Base-by-base conservation (phyloP, 1,140 invertebrate species). In the Amphibalanus amphitrite region DNA sequence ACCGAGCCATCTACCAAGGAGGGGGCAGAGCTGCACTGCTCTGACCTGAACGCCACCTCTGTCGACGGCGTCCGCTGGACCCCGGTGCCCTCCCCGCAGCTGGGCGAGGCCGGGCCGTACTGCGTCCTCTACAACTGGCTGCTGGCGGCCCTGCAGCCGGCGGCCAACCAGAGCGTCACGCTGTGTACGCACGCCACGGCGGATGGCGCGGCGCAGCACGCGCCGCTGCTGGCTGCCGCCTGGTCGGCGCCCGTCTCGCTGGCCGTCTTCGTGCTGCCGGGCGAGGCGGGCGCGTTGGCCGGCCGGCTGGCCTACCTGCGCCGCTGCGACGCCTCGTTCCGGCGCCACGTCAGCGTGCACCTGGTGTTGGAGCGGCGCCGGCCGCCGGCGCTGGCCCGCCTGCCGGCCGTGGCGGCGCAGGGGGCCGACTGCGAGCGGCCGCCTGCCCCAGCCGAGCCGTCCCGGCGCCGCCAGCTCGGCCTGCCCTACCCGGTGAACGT, bases 401-500 rank as follows among this genome's bases (percentile, higher is more conserved):
- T 90, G 64, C 85, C 86, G 73, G 86, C 88, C 73, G 79, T 90
- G 25, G 82, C 84, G 15, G 87, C 89, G 78, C 82, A 91, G 25
- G 85, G 85, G 1, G 82, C 79, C 75, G 80, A 83, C 78, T 89
- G 89, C 89, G 86, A 90, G 74, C 89, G 89, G 3, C 87, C 87
- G 0, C n/a, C 82, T 91, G 8, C 89, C 88, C 75, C 79, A 91
- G 0, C 38, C 38, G 38, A 17, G 83, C 89, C 15, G 83, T 88
- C 3, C 91, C 87, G 78, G 85, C 87, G 26, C 88, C 89, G 0
- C 83, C 85, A 84, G 28, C 85, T 89, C 71, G 90, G 87, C 76
- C 81, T 93, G 0, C 78, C 91, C 0, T 95, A 94, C 79, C 92
- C 92, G 0, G 90, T 95, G 23, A 93, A 95, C 78, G 89, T 93